Evolutionary conservation across 2,888 invertebrate genomes (phyloP), one percentile per base, ranked within the genome.

Genomic region (Kuschelorhynchus macadamiae): DNA sequence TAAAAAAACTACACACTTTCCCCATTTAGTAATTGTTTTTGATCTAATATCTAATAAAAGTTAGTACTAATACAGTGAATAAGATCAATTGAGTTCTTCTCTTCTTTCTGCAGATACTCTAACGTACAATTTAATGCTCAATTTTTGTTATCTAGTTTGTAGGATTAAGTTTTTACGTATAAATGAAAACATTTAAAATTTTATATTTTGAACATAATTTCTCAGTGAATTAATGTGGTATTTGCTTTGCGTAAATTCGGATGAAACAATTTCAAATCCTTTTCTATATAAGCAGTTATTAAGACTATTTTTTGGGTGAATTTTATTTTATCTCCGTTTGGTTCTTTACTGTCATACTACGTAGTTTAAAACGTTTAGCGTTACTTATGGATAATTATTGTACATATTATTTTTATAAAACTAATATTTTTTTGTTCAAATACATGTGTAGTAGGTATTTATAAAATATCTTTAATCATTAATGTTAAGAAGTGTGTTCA

Each of bases 391-490:
- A 36, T 42, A 55, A 12, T 64, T 57, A 57, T 39, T 62, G 56
- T 71, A 70, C 44, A 59, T 41, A 53, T 57, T 57, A 49, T 50
- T 50, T 50, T 59, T 63, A 39, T 63, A 57, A 33, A 25, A 11
- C 14, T 61, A 60, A 41, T 61, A 47, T 46, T 41, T 25, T 44
- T 21, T 56, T 62, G 56, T 72, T 72, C 64, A 47, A 59, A 53
- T 71, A 72, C 50, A 62, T 72, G 67, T 74, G 69, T 72, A 72
- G 70, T 66, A 56, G 70, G 64, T 69, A 70, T 72, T 74, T 75
- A 71, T 70, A 69, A 67, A 72, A 72, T 69, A 68, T 72, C 70
- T 71, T 64, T 73, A 74, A 74, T 61, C 64, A 61, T 65, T 61
- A 66, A 47, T 44, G 32, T 46, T 63, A 63, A 44, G 53, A 44